A percentile compares a stretch with the other conserved stretches of the same genome.
These are phyloP conservation scores for Leptinotarsa defecta DNA, from an alignment of 1,140 invertebrate species.

Conservation along the genomic window DNA sequence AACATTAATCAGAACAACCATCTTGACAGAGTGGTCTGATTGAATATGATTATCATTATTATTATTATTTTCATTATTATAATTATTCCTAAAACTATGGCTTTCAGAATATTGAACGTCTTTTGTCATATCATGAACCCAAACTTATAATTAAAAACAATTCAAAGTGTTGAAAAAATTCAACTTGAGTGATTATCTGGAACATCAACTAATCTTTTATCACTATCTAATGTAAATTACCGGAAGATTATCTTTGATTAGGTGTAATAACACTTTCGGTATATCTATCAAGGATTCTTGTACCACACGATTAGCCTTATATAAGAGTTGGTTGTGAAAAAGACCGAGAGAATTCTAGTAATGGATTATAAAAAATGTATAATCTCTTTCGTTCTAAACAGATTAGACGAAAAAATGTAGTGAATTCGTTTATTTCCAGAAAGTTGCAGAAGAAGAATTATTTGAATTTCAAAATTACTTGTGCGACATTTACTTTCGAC, in stretches of 20 bases:
- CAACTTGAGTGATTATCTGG: not conserved
- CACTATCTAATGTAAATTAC: not conserved
- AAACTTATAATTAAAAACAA: not conserved
- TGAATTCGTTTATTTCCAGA: too few relatives aligned
- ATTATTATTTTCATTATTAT: too few relatives aligned
- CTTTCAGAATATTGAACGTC: not conserved
- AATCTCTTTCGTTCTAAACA: too few relatives aligned
- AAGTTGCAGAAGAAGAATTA: too few relatives aligned
- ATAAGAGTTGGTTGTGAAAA: not conserved
- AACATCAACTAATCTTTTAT: not conserved
- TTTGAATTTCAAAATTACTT: too few relatives aligned
- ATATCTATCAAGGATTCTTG: not conserved
- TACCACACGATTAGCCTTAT: not conserved
- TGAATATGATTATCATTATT: too few relatives aligned
- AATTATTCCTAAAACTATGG: not conserved
- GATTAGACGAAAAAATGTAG: too few relatives aligned
- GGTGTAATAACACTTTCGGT: not conserved
- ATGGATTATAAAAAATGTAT: too few relatives aligned
- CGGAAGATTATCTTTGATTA: not conserved
- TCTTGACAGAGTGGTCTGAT: too few relatives aligned
- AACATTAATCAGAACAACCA: too few relatives aligned
- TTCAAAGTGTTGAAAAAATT: not conserved
- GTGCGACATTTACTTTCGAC: too few relatives aligned
- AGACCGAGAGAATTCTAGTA: too few relatives aligned
- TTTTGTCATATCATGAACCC: not conserved